phyloP scores from a whole-genome alignment of 2,888 invertebrate species.

The Nemotelus nigrinus region DNA sequence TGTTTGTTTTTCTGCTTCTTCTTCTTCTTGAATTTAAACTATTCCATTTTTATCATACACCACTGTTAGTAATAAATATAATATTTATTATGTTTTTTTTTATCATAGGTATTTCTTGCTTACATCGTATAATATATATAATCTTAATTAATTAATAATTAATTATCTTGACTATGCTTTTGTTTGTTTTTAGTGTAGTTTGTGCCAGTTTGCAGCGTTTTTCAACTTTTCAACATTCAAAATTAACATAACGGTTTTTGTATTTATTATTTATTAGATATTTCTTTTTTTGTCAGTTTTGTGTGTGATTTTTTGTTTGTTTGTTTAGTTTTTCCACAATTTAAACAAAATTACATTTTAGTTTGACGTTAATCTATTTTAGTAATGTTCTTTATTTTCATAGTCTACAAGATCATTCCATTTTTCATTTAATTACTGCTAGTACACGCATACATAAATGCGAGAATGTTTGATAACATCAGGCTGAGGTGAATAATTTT shows the following conservation, averaged over 20 bases:
- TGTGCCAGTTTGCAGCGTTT: constrained; percentile 44
- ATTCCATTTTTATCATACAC: too few species aligned
- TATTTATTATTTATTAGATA: background rate
- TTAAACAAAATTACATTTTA: background rate
- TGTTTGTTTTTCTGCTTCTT: too few species aligned
- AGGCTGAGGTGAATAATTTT: too few species aligned
- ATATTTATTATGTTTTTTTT: too few species aligned
- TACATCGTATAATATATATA: too few species aligned
- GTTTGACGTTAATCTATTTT: constrained; percentile 2
- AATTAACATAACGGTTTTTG: constrained; percentile 1
- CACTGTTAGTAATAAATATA: too few species aligned
- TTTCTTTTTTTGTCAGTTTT: background rate
- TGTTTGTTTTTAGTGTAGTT: constrained; percentile 14
- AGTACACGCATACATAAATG: too few species aligned
- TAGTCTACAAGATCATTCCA: constrained; percentile 13
- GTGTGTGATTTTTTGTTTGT: background rate
- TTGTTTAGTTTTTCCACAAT: constrained; percentile 4
- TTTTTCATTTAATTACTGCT: background rate
- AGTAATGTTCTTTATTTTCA: background rate
- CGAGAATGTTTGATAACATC: too few species aligned
- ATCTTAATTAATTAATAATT: too few species aligned
- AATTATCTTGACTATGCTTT: constrained; percentile 22
- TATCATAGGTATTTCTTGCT: too few species aligned
- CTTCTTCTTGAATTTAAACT: too few species aligned
- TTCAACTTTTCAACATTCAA: constrained; percentile 29